Evolutionary conservation across 2,888 invertebrate species (phyloP), one percentile per base, ranked within the genome.

Genomic region (Belgica antarctica): DNA sequence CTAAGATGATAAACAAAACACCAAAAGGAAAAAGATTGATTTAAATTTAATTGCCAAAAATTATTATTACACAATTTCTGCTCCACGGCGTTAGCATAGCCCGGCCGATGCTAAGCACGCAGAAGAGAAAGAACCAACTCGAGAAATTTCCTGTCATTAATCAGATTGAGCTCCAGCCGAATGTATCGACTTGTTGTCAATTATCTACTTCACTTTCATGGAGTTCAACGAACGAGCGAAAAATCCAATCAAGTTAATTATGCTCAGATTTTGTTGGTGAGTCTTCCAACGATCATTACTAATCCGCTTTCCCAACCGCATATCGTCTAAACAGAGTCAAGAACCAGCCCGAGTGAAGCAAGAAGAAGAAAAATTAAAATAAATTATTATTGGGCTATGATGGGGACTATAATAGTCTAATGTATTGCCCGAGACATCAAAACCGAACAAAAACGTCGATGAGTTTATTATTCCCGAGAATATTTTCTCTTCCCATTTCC

Each of bases 111-210:
- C n/a, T n/a, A n/a, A n/a, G n/a, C n/a, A n/a, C n/a, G n/a, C n/a
- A n/a, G n/a, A 17, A 24, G 15, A 47, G 65, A 12, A 8, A 12
- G 34, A 61, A 59, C 4, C 5, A 24, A 15, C 62, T 15, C 19
- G 19, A 28, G 25, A 31, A 57, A 28, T 68, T 65, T 68, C 68
- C 68, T 57, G 52, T 27, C 68, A 68, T 68, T 68, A 68, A 68
- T 68, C 68, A 68, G 57, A 52, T 19, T 27, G 27, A 24, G 27
- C 10, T 17, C 34, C 68, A 31, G 31, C 34, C 15, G 27, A 65
- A 57, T 34, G 27, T 59, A 59, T 68, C 57, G 68, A 68, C 66
- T 15, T 66, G 27, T 66, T 66, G 66, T 66, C 66, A 47, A 63
- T 63, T 63, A 41, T 63, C 25, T 27, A 17, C n/a, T n/a, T n/a